phyloP scores from a whole-genome alignment of 1,140 invertebrate genomes.

The Heliconius melpomene region DNA sequence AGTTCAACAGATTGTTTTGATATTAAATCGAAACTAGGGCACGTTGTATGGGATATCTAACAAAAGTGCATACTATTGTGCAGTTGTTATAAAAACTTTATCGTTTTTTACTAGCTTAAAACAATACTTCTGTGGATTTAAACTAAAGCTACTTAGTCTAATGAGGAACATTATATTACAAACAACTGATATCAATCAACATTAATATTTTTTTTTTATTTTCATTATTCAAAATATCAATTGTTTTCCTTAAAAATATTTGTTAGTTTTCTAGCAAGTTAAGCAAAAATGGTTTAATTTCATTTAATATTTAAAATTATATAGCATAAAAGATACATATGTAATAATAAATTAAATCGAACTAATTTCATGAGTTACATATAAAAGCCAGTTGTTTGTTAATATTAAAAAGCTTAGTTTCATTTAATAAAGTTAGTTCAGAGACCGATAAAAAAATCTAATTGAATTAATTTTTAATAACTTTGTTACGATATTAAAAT shows the following conservation, averaged over 20 bases:
- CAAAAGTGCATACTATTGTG: neutral
- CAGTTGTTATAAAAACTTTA: neutral
- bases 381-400: neutral
- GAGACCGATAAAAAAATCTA: neutral
- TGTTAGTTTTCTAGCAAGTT: too few species aligned
- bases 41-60: slow-evolving; percentile 3
- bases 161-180: neutral
- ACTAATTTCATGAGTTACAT: neutral
- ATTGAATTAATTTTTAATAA: too few species aligned
- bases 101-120: neutral
- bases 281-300: too few species aligned
- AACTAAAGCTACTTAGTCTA: neutral
- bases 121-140: neutral
- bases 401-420: neutral
- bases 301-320: too few species aligned
- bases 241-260: too few species aligned
- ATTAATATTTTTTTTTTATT: too few species aligned
- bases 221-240: too few species aligned
- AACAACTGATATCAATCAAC: too few species aligned
- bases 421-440: too few species aligned
- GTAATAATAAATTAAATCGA: neutral
- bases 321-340: too few species aligned
- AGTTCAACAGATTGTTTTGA: neutral
- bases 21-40: neutral
- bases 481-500: neutral